A percentile compares a stretch with the other conserved stretches of the same genome.
phyloP scores from a whole-genome alignment of 2,888 invertebrate genomes.

The Fragum fragum region DNA sequence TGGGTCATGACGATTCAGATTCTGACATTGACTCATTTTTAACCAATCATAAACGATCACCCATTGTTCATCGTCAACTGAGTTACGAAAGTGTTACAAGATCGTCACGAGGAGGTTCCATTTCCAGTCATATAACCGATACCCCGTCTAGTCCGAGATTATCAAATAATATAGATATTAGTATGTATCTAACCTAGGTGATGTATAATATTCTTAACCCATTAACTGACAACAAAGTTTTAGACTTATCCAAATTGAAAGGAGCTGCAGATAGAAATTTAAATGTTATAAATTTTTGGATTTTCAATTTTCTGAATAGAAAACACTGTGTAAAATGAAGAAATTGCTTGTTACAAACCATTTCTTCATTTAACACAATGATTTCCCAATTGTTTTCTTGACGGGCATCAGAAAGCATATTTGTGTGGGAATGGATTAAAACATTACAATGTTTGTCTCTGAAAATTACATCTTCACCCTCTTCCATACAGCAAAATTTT shows the following conservation, averaged over 20 bases:
- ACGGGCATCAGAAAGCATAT: too few species aligned
- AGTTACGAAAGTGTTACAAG: slow-evolving; percentile 56
- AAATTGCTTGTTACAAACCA: background rate
- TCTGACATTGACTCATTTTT: slow-evolving; percentile 87
- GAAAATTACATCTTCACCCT: background rate
- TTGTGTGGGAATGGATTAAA: too few species aligned
- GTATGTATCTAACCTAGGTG: slow-evolving; percentile 55
- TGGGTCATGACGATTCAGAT: slow-evolving; percentile 92
- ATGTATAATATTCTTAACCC: slow-evolving; percentile 1
- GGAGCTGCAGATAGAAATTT: too few species aligned
- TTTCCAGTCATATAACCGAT: slow-evolving; percentile 58
- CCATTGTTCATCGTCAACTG: slow-evolving; percentile 53
- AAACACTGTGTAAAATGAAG: too few species aligned
- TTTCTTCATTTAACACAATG: too few species aligned
- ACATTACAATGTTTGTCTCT: background rate
- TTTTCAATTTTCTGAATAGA: too few species aligned
- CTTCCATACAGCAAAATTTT: too few species aligned
- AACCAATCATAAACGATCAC: slow-evolving; percentile 68
- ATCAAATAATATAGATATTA: slow-evolving; percentile 59
- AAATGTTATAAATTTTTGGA: too few species aligned
- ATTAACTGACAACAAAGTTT: too few species aligned
- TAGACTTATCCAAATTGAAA: too few species aligned
- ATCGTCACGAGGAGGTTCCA: slow-evolving; percentile 50
- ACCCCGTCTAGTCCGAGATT: slow-evolving; percentile 62
- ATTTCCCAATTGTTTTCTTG: too few species aligned